phyloP scores from a whole-genome alignment of 2,797 vertebrate species.

The Peromyscus aztecus region DNA sequence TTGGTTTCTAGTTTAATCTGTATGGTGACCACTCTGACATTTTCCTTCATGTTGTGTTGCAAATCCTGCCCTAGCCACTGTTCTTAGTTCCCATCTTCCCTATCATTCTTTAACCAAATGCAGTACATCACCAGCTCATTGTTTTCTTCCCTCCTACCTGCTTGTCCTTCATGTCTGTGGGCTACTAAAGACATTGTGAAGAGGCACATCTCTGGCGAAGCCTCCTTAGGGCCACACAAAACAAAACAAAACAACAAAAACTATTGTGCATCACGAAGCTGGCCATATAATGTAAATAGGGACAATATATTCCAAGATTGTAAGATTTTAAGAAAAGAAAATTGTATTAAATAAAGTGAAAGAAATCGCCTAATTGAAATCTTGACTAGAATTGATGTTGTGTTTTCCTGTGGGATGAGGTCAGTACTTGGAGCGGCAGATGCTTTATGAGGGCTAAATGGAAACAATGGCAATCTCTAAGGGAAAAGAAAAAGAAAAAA shows the following conservation, averaged over 20 bases:
- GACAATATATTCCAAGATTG: neutral
- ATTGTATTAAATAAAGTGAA: neutral
- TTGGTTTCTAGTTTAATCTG: neutral
- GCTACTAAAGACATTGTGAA: neutral
- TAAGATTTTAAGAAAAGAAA: neutral
- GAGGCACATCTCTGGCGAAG: neutral
- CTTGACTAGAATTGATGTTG: neutral
- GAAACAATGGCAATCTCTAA: conserved; percentile 62
- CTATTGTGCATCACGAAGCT: neutral
- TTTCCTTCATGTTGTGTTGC: accelerated
- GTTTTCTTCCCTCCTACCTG: accelerated
- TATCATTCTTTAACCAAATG: neutral
- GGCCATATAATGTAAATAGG: neutral
- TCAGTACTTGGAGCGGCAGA: conserved; percentile 40
- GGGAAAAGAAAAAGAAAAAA: neutral
- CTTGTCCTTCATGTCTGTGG: neutral
- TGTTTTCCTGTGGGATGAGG: conserved; percentile 61
- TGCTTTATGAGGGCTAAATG: conserved; percentile 58
- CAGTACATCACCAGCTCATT: neutral
- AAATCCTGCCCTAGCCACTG: accelerated
- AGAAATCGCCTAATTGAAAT: neutral
- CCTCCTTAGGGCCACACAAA: neutral
- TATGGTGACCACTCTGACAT: accelerated
- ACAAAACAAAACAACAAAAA: neutral
- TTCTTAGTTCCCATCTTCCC: neutral